Evolutionary conservation across 1,140 invertebrate genomes (phyloP), one percentile per base, ranked within the genome.

Genomic region (Zaprionus vittiger): DNA sequence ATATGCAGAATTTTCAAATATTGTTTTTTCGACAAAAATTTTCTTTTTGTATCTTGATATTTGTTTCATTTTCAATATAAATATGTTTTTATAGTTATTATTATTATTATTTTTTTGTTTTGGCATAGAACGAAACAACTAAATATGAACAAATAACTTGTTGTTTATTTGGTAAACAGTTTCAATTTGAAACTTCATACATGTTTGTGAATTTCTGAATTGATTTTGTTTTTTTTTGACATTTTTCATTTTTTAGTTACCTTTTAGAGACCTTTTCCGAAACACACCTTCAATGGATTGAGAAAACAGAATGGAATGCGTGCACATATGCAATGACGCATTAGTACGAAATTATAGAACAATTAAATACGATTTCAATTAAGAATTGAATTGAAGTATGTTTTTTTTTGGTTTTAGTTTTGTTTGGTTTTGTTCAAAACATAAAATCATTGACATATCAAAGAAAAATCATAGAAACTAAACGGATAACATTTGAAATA

Each of bases 201-300:
- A 89, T 89, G 84, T 91, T 91, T 91, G 90, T 91, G 85, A 91
- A 89, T 91, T 91, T 87, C 83, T 89, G 77, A 80, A 82, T 83
- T 82, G 79, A 75, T 79, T 79, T 79, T 84, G 76, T 76, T 73
- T 76, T 76, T 24, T 24, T 24, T 70, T 66, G 71, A 68, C 70
- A 73, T 73, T 78, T 86, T 83, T 86, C 76, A 83, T 77, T 80
- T 81, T 82, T 86, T 93, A 93, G 92, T 96, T 96, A 96, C 96
- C 96, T 96, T 96, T 96, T 95, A 97, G 96, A 95, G 96, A 97
- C 96, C 96, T 96, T 97, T 97, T 97, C 96, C 96, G 96, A 97
- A 97, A 97, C 95, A 97, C 96, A 95, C 96, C 96, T 97, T 93
- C 92, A 92, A 91, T 92, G 91, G 85, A 85, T 90, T 90, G 85